Evolutionary conservation across 2,113 vertebrate species (phyloP).

Genomic region (Tachysurus fulvidraco): DNA sequence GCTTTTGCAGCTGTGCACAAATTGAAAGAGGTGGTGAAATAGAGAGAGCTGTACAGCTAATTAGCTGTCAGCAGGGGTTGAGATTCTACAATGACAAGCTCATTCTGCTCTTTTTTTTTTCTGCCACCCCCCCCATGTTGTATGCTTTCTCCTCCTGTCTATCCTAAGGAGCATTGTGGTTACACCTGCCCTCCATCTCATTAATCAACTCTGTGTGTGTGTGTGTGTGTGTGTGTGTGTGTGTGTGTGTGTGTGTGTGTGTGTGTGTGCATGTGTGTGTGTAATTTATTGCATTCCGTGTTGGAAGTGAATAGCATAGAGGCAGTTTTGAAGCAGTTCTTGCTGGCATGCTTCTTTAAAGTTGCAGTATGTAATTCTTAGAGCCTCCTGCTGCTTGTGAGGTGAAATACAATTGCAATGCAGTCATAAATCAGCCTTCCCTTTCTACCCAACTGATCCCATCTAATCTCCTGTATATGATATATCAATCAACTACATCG

Average conservation of each 20-base stretch:
- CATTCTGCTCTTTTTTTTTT: conserved; percentile 19
- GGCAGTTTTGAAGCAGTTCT: neutral
- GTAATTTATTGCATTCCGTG: neutral
- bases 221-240: neutral
- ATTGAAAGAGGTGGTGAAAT: conserved; percentile 50
- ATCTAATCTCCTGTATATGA: too few species aligned
- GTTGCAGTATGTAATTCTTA: neutral
- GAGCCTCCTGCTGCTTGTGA: neutral
- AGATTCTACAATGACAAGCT: conserved; percentile 26
- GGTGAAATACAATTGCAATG: neutral
- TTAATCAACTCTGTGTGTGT: neutral
- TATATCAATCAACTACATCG: too few species aligned
- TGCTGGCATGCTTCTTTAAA: neutral
- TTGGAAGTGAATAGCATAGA: neutral
- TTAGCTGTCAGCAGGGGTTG: conserved; percentile 63
- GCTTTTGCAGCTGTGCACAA: conserved; percentile 42
- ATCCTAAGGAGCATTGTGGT: conserved; percentile 17
- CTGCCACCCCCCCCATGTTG: neutral
- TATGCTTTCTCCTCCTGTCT: conserved; percentile 19
- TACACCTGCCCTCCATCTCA: conserved; percentile 26
- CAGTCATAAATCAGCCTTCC: neutral
- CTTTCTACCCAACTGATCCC: neutral
- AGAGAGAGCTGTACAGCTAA: conserved; percentile 59
- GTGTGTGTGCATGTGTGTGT: too few species aligned
- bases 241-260: neutral